phyloP scores from a whole-genome alignment of 2,797 vertebrate genomes.

The Falco berigora region DNA sequence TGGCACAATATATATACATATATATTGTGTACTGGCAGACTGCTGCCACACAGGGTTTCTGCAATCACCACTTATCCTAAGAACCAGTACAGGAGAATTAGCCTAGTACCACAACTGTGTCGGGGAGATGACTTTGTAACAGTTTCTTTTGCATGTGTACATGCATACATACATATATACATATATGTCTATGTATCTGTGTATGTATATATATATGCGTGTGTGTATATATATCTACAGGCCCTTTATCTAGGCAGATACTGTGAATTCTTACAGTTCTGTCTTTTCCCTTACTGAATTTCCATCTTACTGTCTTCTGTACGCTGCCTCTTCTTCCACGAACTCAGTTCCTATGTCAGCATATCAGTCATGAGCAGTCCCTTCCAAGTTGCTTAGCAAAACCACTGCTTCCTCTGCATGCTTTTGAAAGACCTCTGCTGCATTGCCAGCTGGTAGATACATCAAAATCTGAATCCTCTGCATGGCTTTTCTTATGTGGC shows the following conservation, averaged over 20 bases:
- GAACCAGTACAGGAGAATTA: not conserved
- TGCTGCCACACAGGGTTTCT: not conserved
- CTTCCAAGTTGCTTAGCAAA: not conserved
- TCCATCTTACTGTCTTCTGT: not conserved
- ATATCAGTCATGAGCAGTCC: accelerated
- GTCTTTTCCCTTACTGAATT: not conserved
- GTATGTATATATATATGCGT: too few relatives aligned
- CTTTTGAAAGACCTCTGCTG: not conserved
- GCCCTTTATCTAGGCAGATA: not conserved
- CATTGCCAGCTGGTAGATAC: not conserved
- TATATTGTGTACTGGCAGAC: not conserved
- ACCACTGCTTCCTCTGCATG: not conserved
- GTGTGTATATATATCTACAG: not conserved
- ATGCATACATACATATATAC: accelerated
- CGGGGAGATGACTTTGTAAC: not conserved
- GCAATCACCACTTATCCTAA: not conserved
- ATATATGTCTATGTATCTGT: not conserved
- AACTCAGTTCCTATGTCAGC: not conserved
- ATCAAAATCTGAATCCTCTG: not conserved
- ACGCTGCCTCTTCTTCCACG: not conserved
- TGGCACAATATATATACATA: not conserved
- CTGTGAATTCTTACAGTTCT: not conserved
- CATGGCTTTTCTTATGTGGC: not conserved
- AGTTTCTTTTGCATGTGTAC: not conserved
- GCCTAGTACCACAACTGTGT: not conserved